These are phyloP conservation scores for Hippolais icterina DNA, from an alignment of 2,113 vertebrate genomes.

Conservation along the genomic window DNA sequence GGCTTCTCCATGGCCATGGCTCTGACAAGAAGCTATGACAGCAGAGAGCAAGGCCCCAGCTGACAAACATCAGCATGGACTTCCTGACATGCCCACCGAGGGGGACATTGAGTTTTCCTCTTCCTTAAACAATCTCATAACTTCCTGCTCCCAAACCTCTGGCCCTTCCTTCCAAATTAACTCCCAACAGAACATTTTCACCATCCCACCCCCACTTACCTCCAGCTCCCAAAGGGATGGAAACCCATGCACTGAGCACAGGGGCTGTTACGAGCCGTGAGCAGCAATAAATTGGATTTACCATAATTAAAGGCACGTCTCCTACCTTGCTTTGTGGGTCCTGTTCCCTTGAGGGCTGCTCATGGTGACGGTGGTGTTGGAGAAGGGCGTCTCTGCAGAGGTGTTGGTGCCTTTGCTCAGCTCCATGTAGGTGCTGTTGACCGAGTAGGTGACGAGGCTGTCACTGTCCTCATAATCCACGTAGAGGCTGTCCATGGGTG, in stretches of 20 bases:
- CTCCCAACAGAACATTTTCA: background rate
- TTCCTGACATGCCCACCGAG: background rate
- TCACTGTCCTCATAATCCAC: constrained; percentile 79
- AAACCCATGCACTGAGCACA: background rate
- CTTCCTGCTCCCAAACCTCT: background rate
- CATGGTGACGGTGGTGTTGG: constrained; percentile 78
- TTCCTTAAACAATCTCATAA: background rate
- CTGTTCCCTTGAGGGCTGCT: constrained; percentile 72
- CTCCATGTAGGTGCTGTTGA: constrained; percentile 84
- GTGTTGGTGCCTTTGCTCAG: constrained; percentile 79
- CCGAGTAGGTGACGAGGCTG: background rate
- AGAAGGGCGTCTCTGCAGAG: constrained; percentile 75
- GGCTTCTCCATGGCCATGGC: background rate
- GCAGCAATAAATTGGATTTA: background rate
- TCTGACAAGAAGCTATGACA: background rate
- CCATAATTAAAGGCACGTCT: background rate
- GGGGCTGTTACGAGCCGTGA: background rate
- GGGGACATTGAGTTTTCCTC: background rate
- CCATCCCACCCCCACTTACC: constrained; percentile 48
- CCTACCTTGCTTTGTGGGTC: constrained; percentile 91
- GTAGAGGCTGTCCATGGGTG: constrained; percentile 67
- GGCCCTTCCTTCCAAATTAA: background rate
- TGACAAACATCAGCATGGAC: background rate
- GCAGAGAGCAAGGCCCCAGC: background rate
- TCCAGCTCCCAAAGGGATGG: background rate